Percentiles rank a stretch among this genome's conserved stretches.
Conservation (phyloP, 1,140 invertebrate genomes). For the Bombus terrestris region DNA sequence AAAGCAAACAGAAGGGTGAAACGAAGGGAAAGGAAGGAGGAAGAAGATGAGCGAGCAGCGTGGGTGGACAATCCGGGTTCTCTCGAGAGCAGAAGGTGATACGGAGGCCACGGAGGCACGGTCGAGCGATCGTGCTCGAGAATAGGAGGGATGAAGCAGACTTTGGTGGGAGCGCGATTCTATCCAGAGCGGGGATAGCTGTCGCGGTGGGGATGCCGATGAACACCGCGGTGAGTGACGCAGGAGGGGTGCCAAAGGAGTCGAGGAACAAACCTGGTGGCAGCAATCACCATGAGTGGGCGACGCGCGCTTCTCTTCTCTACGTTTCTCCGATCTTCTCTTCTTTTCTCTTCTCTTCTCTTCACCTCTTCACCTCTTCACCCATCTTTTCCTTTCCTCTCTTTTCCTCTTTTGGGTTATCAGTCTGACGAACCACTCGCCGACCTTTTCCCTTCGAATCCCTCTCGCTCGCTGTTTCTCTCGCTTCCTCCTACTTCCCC, state of each 20-base stretch:
- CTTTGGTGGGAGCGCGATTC: constrained; percentile 35
- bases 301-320: constrained; percentile 77
- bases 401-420: constrained; percentile 58
- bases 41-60: constrained; percentile 31
- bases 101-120: constrained; percentile 67
- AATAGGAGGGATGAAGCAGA: constrained; percentile 56
- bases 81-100: constrained; percentile 63
- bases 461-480: not conserved
- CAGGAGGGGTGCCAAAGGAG: constrained; percentile 30
- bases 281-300: constrained; percentile 79
- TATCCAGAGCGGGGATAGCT: constrained; percentile 36
- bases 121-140: constrained; percentile 53
- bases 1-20: constrained; percentile 24
- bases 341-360: constrained; percentile 20
- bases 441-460: not conserved
- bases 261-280: constrained; percentile 70
- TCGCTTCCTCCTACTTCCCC: not conserved
- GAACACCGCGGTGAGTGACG: constrained; percentile 46
- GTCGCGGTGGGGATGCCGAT: constrained; percentile 61
- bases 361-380: constrained; percentile 11
- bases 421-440: constrained; percentile 73
- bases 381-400: constrained; percentile 8
- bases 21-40: constrained; percentile 5
- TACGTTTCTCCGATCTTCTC: constrained; percentile 63
- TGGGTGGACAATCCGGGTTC: constrained; percentile 61